Base-by-base conservation (phyloP, 2,888 invertebrate genomes). In the Melangyna quadrimaculata region DNA sequence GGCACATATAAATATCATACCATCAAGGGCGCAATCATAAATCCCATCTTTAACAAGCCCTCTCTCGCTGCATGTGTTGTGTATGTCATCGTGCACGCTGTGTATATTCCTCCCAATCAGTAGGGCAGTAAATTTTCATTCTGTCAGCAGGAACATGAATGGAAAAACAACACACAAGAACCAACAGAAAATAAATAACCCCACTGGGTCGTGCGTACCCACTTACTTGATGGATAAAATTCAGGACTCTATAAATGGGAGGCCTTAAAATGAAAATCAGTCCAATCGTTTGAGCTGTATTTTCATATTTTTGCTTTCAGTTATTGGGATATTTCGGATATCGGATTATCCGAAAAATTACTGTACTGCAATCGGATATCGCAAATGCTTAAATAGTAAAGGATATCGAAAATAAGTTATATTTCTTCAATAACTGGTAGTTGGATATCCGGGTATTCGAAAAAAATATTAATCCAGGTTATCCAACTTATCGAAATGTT, bases 11-110 rank as follows among this genome's bases (percentile, higher is more conserved):
- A 63, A 63, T 59, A 55, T 45, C n/a, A n/a, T 70, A 72, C 73
- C 78, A 72, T 69, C 78, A 73, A 63, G 74, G 78, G 78, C 67
- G 67, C 70, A 84, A 84, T 79, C 84, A 84, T 84, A 84, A 84
- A 84, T 84, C 70, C 75, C 63, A 82, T 82, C 72, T 78, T 69
- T 40, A 75, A 75, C 73, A 69, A 73, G 61, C 37, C 24, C 57
- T 57, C 37, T 24, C 17, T 7, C 3, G 19, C 14, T 40, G 61
- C 40, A 27, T 57, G 37, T 70, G 5, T 40, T 37, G 1, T n/a
- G 43, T 19, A 17, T 61, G 43, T 72, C n/a, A 32, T 45, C n/a
- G 70, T 32, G n/a, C n/a, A 6, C 24, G 63, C 32, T 40, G 35
- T 40, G n/a, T n/a, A n/a, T n/a, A 35, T 59, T 59, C 73, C 32